Conservation (phyloP, 2,113 vertebrate genomes). For the Triplophysa dalaica region DNA sequence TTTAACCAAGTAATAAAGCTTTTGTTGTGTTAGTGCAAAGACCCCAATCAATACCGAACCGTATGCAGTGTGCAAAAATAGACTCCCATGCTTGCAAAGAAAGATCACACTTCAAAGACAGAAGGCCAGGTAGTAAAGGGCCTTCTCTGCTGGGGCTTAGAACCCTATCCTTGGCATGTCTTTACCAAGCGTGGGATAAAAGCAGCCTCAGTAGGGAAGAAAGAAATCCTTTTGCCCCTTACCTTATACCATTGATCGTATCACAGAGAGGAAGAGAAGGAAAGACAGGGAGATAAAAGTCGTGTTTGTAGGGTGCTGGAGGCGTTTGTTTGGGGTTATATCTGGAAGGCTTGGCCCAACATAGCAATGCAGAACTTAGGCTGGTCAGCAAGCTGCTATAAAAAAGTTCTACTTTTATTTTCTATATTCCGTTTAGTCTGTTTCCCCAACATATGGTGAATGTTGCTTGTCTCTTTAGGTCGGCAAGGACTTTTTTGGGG, state of each 20-base stretch:
- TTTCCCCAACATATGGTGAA: not conserved
- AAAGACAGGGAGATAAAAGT: conserved; percentile 63
- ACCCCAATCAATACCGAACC: conserved; percentile 73
- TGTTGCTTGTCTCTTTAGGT: conserved; percentile 78
- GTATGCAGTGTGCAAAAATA: conserved; percentile 77
- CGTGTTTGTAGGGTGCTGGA: conserved; percentile 70
- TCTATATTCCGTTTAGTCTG: not conserved
- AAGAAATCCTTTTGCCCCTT: conserved; percentile 68
- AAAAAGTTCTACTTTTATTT: conserved; percentile 10
- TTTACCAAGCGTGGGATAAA: conserved; percentile 76
- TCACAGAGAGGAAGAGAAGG: conserved; percentile 63
- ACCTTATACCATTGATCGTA: conserved; percentile 62
- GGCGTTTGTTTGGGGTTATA: conserved; percentile 74
- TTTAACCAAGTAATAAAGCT: conserved; percentile 69
- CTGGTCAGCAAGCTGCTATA: conserved; percentile 44
- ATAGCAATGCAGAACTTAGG: conserved; percentile 53
- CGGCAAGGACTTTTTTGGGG: conserved; percentile 95
- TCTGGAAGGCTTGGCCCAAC: conserved; percentile 76
- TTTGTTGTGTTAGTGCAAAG: conserved; percentile 72
- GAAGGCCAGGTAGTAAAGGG: conserved; percentile 27
- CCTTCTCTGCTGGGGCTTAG: conserved; percentile 13
- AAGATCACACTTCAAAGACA: conserved; percentile 52
- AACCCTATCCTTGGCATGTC: conserved; percentile 70
- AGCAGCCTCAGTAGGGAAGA: conserved; percentile 70
- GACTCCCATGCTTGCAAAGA: conserved; percentile 70